These are phyloP conservation scores for Crypturellus tataupa DNA, from an alignment of 2,797 vertebrate species.

Conservation along the genomic window DNA sequence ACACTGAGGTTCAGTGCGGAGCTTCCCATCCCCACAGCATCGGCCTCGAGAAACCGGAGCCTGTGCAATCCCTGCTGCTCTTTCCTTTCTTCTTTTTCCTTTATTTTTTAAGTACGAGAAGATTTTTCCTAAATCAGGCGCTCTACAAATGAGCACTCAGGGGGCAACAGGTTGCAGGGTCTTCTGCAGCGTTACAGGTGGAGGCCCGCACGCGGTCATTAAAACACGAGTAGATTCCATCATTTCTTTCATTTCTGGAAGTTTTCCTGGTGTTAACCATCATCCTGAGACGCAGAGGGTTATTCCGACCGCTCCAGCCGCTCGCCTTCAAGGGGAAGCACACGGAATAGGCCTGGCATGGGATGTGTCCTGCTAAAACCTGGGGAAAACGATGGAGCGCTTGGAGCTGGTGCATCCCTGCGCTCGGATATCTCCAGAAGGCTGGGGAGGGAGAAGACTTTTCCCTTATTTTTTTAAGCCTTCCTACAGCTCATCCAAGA, in stretches of 20 bases:
- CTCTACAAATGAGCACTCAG: background rate
- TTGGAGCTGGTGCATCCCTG: background rate
- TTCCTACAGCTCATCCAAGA: background rate
- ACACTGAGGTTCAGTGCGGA: background rate
- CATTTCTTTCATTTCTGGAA: background rate
- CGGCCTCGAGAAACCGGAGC: background rate
- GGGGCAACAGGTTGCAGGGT: background rate
- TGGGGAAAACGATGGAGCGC: slow-evolving; percentile 1
- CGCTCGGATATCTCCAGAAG: background rate
- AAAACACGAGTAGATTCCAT: background rate
- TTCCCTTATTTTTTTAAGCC: background rate
- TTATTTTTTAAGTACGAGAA: background rate
- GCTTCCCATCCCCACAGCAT: background rate
- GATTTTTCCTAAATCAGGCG: background rate
- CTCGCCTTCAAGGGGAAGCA: background rate
- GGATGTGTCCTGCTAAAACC: background rate
- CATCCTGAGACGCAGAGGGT: background rate
- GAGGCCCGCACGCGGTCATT: background rate
- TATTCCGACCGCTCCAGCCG: background rate
- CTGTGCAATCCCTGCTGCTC: background rate
- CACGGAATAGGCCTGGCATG: background rate
- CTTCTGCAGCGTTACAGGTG: background rate
- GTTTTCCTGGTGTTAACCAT: background rate
- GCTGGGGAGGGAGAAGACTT: background rate
- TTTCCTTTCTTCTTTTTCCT: background rate